These are phyloP conservation scores for Oreotrochilus melanogaster DNA, from an alignment of 2,113 vertebrate genomes.

Conservation along the genomic window DNA sequence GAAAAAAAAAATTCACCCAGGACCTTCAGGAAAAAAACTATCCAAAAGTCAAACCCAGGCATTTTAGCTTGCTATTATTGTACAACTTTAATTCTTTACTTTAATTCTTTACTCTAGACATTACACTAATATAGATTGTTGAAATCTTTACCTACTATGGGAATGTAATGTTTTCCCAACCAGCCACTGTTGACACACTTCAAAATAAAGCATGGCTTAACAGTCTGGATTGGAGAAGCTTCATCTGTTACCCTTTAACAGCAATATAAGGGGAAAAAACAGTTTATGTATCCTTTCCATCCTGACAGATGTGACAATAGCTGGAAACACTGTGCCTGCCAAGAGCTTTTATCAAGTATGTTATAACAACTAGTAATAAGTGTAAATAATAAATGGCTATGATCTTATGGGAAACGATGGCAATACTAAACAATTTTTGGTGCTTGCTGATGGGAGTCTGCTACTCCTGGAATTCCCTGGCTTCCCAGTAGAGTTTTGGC, in stretches of 20 bases:
- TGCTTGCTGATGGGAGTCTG: conserved; percentile 87
- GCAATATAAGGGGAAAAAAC: conserved; percentile 68
- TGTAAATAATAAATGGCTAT: conserved; percentile 93
- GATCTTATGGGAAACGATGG: conserved; percentile 82
- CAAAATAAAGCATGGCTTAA: conserved; percentile 60
- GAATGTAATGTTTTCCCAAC: conserved; percentile 47
- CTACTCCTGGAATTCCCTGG: conserved; percentile 86
- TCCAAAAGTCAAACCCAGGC: background rate
- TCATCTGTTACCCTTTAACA: conserved; percentile 62
- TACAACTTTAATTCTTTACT: background rate
- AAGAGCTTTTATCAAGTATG: conserved; percentile 90
- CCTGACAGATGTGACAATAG: conserved; percentile 87
- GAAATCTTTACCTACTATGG: conserved; percentile 41
- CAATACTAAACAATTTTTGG: conserved; percentile 87
- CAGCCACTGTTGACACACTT: conserved; percentile 21
- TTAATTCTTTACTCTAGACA: background rate
- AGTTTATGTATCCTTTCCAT: conserved; percentile 80
- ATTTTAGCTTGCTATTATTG: background rate
- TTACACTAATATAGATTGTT: conserved; percentile 19
- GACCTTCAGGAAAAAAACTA: conserved; percentile 3
- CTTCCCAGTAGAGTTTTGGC: conserved; percentile 94
- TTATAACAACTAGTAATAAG: conserved; percentile 91
- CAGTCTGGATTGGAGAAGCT: conserved; percentile 59
- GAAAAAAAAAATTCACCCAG: background rate
- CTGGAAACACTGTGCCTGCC: conserved; percentile 83